These are phyloP conservation scores for Brotogeris chrysoptera DNA, from an alignment of 2,797 vertebrate species.

Conservation along the genomic window DNA sequence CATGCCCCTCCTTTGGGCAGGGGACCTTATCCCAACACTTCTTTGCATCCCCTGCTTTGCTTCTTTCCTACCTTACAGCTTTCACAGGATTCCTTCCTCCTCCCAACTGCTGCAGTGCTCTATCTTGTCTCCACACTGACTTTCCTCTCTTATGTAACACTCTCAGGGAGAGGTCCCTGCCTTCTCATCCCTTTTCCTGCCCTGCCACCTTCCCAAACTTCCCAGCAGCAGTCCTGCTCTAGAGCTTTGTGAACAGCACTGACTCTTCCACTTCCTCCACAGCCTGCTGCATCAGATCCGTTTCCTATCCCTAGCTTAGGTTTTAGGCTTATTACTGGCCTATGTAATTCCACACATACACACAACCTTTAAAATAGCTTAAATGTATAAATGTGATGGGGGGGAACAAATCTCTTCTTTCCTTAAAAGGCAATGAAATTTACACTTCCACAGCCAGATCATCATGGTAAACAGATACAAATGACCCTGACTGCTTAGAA, in stretches of 20 bases:
- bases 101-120: fast-evolving
- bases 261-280: not conserved
- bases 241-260: not conserved
- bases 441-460: not conserved
- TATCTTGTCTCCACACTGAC: not conserved
- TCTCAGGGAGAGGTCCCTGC: not conserved
- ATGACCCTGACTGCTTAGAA: not conserved
- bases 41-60: not conserved
- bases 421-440: not conserved
- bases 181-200: not conserved
- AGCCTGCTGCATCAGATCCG: not conserved
- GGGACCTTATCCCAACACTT: not conserved
- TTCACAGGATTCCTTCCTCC: not conserved
- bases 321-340: not conserved
- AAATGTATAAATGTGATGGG: not conserved
- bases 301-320: not conserved
- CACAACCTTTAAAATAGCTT: not conserved
- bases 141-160: not conserved
- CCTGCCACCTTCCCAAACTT: not conserved
- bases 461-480: not conserved
- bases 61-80: not conserved
- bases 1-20: not conserved
- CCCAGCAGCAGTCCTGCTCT: not conserved
- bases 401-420: not conserved
- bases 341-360: not conserved